phyloP scores from a whole-genome alignment of 2,888 invertebrate species.

The Bellardia pandia region DNA sequence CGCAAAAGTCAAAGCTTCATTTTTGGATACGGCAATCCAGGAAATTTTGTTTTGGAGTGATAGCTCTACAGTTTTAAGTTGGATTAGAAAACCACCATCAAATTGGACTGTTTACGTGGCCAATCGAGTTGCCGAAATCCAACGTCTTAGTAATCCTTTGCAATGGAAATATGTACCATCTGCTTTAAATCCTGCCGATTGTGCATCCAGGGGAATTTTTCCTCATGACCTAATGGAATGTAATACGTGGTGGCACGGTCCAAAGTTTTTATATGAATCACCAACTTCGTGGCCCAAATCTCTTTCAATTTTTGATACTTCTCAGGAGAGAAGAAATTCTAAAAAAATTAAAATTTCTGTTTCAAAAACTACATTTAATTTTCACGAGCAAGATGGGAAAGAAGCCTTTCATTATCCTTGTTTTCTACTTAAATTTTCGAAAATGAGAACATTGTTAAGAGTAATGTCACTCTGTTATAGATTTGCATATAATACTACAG shows the following conservation, averaged over 20 bases:
- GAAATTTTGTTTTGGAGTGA: constrained; percentile 38
- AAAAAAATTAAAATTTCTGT: too few relatives aligned
- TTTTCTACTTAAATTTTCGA: too few relatives aligned
- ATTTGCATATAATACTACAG: too few relatives aligned
- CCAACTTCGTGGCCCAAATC: constrained; percentile 31
- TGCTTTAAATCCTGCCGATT: constrained; percentile 22
- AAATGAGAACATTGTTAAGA: too few relatives aligned
- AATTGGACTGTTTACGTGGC: constrained; percentile 17
- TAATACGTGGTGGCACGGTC: too few relatives aligned
- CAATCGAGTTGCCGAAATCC: not conserved
- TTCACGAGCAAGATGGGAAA: too few relatives aligned
- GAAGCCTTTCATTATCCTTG: too few relatives aligned
- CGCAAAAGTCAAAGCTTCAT: constrained; percentile 7
- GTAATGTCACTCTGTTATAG: too few relatives aligned
- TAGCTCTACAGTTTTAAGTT: constrained; percentile 41
- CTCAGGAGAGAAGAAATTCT: constrained; percentile 14
- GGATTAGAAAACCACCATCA: constrained; percentile 52
- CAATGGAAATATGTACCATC: constrained; percentile 30
- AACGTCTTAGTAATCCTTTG: not conserved
- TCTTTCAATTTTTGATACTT: constrained; percentile 29
- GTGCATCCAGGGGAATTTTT: constrained; percentile 17
- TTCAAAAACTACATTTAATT: too few relatives aligned
- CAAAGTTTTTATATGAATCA: constrained; percentile 4
- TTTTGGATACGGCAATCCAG: constrained; percentile 1
- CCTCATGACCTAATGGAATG: too few relatives aligned